These are phyloP conservation scores for Lasioglossum morio DNA, from an alignment of 2,888 invertebrate genomes.

Conservation along the genomic window DNA sequence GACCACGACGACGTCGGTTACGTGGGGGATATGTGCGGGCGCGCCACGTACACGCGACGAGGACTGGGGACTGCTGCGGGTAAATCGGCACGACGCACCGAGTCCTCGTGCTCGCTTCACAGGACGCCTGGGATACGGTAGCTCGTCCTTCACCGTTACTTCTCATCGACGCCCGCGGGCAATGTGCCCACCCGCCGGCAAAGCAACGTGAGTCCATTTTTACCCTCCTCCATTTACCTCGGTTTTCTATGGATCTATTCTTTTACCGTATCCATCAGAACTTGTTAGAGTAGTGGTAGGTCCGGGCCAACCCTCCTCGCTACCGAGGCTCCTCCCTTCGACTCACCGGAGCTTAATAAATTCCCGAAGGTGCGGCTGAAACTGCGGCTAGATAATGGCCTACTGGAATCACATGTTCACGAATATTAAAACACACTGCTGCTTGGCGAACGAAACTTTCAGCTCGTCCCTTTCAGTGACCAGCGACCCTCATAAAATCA, in stretches of 20 bases:
- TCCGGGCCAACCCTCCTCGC: not conserved
- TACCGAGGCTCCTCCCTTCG: slow-evolving; percentile 10
- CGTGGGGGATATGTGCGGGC: slow-evolving; percentile 78
- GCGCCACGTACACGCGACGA: slow-evolving; percentile 75
- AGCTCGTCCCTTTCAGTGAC: not conserved
- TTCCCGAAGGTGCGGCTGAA: not conserved
- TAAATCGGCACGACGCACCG: slow-evolving; percentile 75
- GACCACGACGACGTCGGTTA: slow-evolving; percentile 65
- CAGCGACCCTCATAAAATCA: not conserved
- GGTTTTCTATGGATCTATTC: not conserved
- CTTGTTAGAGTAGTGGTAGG: not conserved
- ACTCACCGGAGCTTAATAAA: slow-evolving; percentile 4
- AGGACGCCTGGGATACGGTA: slow-evolving; percentile 79
- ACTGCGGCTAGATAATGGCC: not conserved
- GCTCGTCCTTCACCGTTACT: slow-evolving; percentile 81
- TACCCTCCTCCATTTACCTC: slow-evolving; percentile 21
- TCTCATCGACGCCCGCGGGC: slow-evolving; percentile 84
- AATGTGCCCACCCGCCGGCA: slow-evolving; percentile 85
- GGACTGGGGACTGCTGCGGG: slow-evolving; percentile 77
- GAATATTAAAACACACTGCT: not conserved
- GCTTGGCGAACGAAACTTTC: not conserved
- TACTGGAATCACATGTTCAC: not conserved
- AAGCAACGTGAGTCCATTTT: slow-evolving; percentile 82
- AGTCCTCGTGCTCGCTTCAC: slow-evolving; percentile 74
- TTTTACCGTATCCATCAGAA: not conserved